phyloP scores from a whole-genome alignment of 92 coral and sea anemone genomes.

The Heliopora coerulea region DNA sequence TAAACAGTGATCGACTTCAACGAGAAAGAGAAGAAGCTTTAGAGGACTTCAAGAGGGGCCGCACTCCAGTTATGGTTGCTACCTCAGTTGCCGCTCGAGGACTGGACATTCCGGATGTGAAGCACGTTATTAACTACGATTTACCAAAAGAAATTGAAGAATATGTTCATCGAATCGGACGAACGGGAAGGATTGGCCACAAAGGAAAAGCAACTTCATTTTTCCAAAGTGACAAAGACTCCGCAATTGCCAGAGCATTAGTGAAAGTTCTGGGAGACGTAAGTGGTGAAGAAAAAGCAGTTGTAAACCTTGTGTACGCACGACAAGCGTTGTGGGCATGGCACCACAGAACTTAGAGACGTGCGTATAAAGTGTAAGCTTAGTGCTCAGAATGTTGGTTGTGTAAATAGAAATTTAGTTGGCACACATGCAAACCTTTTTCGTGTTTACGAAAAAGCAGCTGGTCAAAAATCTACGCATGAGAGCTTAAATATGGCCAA shows the following conservation, averaged over 20 bases:
- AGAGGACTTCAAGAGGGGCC: constrained; percentile 91
- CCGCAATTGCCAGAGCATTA: constrained; percentile 80
- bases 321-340: too few relatives aligned
- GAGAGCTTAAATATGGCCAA: too few relatives aligned
- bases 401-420: too few relatives aligned
- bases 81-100: constrained; percentile 99
- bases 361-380: too few relatives aligned
- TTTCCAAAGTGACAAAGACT: constrained; percentile 84
- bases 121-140: constrained; percentile 94
- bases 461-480: too few relatives aligned
- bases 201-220: constrained; percentile 93
- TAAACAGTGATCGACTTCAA: constrained; percentile 77
- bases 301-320: too few relatives aligned
- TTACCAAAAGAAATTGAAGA: constrained; percentile 92
- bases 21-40: constrained; percentile 91
- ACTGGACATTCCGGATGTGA: constrained; percentile 93
- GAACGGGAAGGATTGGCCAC: constrained; percentile 97
- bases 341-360: too few relatives aligned
- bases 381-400: too few relatives aligned
- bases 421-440: too few relatives aligned
- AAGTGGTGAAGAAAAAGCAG: too few relatives aligned
- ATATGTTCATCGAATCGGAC: constrained; percentile 97
- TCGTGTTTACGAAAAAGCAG: too few relatives aligned
- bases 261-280: constrained; percentile 94
- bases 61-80: constrained; percentile 92